phyloP scores from a whole-genome alignment of 1,140 invertebrate species.

The Heliconius himera region DNA sequence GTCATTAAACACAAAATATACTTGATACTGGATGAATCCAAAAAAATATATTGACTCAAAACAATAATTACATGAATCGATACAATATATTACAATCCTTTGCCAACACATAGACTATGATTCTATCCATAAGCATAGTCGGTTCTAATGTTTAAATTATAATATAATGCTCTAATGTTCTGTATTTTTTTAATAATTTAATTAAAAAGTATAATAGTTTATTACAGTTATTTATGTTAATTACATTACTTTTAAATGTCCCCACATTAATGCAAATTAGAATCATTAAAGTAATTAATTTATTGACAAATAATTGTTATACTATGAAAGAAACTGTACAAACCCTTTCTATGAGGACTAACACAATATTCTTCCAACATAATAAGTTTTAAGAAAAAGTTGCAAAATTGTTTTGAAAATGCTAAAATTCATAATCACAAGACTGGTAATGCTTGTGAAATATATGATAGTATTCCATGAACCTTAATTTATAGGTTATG shows the following conservation, averaged over 20 bases:
- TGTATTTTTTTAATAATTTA: background rate
- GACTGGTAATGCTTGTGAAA: background rate
- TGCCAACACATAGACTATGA: background rate
- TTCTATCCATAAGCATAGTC: background rate
- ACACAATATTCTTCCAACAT: background rate
- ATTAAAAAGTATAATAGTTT: background rate
- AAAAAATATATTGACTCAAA: too few species aligned
- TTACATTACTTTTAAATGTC: background rate
- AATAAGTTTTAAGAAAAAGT: background rate
- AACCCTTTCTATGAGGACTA: background rate
- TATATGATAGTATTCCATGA: conserved; percentile 6
- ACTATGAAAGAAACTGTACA: background rate
- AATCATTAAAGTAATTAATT: background rate
- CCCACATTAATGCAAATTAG: background rate
- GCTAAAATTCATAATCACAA: background rate
- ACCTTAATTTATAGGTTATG: conserved; percentile 36
- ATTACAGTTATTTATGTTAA: background rate
- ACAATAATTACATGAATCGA: too few species aligned
- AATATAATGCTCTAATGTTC: background rate
- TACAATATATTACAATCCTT: too few species aligned
- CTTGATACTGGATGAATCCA: too few species aligned
- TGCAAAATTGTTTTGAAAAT: background rate
- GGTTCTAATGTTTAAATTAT: background rate
- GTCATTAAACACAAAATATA: too few species aligned
- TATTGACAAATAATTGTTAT: background rate